phyloP scores from a whole-genome alignment of 2,888 invertebrate species.

The Lucinisca nassula region DNA sequence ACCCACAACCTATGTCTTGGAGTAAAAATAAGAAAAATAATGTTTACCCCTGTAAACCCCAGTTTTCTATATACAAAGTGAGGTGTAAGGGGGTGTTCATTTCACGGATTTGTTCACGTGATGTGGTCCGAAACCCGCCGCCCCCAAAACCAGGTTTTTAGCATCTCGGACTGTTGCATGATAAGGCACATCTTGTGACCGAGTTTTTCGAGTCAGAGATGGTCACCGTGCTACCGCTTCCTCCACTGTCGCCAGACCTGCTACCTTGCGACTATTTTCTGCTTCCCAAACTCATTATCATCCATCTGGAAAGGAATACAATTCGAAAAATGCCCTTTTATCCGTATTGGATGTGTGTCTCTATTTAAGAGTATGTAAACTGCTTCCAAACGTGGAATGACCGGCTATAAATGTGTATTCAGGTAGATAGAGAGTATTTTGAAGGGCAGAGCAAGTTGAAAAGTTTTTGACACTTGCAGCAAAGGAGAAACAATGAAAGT shows the following conservation, averaged over 20 bases:
- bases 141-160: too few relatives aligned
- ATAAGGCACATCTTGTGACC: slow-evolving; percentile 42
- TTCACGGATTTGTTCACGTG: too few relatives aligned
- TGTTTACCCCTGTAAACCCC: slow-evolving; percentile 6
- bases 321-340: background rate
- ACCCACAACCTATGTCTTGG: too few relatives aligned
- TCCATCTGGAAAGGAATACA: slow-evolving; percentile 23
- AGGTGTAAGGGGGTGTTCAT: too few relatives aligned
- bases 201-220: slow-evolving; percentile 28
- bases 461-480: too few relatives aligned
- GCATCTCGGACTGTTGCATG: slow-evolving; percentile 38
- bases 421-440: slow-evolving; percentile 20
- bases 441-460: background rate
- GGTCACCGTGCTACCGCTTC: slow-evolving; percentile 32
- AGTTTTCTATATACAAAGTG: too few relatives aligned
- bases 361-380: slow-evolving; percentile 3
- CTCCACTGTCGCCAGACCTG: slow-evolving; percentile 37
- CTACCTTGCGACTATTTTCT: slow-evolving; percentile 37
- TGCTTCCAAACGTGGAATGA: slow-evolving; percentile 29
- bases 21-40: slow-evolving; percentile 22
- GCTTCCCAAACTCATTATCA: slow-evolving; percentile 22
- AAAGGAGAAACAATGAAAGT: too few relatives aligned
- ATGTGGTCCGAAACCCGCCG: too few relatives aligned
- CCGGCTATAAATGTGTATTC: slow-evolving; percentile 27
- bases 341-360: slow-evolving; percentile 12